Evolutionary conservation across 2,888 invertebrate species (phyloP).

Genomic region (Cotesia congregata): DNA sequence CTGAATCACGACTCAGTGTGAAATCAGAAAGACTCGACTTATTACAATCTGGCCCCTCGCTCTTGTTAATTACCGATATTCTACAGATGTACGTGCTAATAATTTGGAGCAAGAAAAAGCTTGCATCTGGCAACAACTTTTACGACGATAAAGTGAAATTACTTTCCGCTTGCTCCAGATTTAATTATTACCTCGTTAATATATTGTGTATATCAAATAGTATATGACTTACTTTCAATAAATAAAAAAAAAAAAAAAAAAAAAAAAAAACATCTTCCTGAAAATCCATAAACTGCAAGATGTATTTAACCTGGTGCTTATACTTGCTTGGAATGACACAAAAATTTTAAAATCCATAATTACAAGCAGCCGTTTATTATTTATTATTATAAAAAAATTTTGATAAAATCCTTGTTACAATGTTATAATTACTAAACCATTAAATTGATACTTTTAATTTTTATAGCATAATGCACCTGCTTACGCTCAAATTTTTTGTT

Average conservation of each 20-base stretch:
- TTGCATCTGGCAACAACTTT: conserved; percentile 29
- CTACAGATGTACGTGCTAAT: background rate
- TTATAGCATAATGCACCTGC: background rate
- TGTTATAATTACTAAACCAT: background rate
- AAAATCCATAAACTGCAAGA: background rate
- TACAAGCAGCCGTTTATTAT: background rate
- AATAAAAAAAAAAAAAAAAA: background rate
- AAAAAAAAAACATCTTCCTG: background rate
- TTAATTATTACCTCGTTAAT: background rate
- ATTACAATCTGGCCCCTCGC: background rate
- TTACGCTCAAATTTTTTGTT: background rate
- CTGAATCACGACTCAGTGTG: background rate
- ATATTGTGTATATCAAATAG: background rate
- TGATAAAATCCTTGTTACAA: background rate
- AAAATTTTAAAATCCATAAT: background rate
- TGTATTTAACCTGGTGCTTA: background rate
- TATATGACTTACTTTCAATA: background rate
- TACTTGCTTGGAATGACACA: background rate
- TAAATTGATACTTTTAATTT: background rate
- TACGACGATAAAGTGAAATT: background rate
- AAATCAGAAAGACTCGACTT: background rate
- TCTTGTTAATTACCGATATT: background rate
- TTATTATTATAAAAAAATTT: background rate
- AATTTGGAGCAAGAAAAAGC: conserved; percentile 25
- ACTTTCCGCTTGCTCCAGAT: conserved; percentile 1